Evolutionary conservation across 2,888 invertebrate species (phyloP).

Genomic region (Rotaria socialis): DNA sequence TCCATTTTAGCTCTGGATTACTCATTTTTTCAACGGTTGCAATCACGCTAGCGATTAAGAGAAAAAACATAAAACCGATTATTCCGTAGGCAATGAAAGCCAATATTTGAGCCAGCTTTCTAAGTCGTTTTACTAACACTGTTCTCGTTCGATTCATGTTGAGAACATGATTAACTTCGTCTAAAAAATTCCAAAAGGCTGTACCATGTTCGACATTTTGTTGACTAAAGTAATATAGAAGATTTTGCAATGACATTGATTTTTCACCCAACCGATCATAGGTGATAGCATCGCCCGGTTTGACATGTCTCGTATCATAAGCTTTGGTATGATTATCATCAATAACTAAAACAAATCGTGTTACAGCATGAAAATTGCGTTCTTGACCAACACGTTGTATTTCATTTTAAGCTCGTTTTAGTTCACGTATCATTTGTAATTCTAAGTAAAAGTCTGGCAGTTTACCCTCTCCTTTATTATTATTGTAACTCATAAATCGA

Average conservation of each 20-base stretch:
- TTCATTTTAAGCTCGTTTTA: slow-evolving; percentile 1
- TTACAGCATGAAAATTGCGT: not conserved
- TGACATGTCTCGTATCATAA: not conserved
- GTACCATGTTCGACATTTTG: not conserved
- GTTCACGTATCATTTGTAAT: slow-evolving; percentile 30
- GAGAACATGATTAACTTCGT: slow-evolving; percentile 19
- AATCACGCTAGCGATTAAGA: not conserved
- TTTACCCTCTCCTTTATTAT: not conserved
- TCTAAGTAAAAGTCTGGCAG: not conserved
- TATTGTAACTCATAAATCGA: slow-evolving; percentile 1
- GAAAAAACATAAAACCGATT: not conserved
- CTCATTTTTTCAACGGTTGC: not conserved
- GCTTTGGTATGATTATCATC: not conserved
- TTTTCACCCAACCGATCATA: slow-evolving; percentile 1
- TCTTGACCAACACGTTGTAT: not conserved
- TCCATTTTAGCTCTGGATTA: not conserved
- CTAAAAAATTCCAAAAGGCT: slow-evolving; percentile 12
- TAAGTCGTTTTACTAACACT: not conserved
- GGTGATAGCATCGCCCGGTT: not conserved
- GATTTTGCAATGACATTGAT: not conserved
- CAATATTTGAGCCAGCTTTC: not conserved
- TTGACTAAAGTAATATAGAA: slow-evolving; percentile 14
- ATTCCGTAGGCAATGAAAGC: not conserved
- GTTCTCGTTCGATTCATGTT: not conserved
- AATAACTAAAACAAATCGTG: not conserved